A percentile compares a stretch with the other conserved stretches of the same genome.
Conservation (phyloP, 2,888 invertebrate species). For the Trisateles emortualis region DNA sequence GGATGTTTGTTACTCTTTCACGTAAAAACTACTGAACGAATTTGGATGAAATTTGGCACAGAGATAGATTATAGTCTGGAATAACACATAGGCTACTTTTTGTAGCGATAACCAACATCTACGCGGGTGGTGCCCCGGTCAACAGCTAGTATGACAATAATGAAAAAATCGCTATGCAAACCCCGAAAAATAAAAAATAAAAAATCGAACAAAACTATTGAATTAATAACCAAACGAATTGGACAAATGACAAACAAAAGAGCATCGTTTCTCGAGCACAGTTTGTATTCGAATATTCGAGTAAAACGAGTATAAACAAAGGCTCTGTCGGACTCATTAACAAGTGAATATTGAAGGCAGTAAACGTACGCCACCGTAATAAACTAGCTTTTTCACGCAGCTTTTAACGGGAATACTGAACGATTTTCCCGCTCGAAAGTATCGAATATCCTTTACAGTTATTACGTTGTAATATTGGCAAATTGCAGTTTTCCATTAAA, state of each 20-base stretch:
- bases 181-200: too few species aligned
- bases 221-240: too few species aligned
- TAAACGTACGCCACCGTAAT: neutral
- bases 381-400: constrained; percentile 1
- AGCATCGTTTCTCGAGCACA: neutral
- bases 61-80: too few species aligned
- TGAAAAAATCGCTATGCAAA: too few species aligned
- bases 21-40: too few species aligned
- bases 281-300: neutral
- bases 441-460: neutral
- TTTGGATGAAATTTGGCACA: too few species aligned
- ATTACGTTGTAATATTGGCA: neutral
- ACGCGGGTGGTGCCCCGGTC: too few species aligned
- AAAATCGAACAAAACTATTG: neutral
- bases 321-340: neutral
- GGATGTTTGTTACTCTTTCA: too few species aligned
- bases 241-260: neutral
- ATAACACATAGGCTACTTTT: too few species aligned
- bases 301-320: constrained; percentile 1
- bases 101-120: too few species aligned
- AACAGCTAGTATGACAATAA: too few species aligned
- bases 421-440: neutral
- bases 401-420: neutral
- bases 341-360: constrained; percentile 3
- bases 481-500: constrained; percentile 1